Conservation (phyloP, 2,888 invertebrate genomes). For the Nephrotoma guestfalica region DNA sequence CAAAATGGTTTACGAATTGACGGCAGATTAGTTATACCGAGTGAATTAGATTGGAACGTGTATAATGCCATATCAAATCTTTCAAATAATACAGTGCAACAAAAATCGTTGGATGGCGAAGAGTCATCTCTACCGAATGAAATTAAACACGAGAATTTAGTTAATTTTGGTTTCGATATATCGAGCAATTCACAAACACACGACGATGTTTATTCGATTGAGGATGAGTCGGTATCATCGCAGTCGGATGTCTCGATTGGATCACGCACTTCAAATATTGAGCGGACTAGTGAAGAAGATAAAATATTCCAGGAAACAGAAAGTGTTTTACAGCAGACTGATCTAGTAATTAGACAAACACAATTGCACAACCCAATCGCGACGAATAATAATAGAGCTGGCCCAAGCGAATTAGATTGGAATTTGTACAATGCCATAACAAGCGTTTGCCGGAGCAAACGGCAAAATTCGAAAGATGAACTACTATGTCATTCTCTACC, state of each 20-base stretch:
- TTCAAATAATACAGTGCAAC: not conserved
- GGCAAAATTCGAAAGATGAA: not conserved
- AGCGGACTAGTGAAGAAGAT: not conserved
- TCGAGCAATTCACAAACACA: not conserved
- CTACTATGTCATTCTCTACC: not conserved
- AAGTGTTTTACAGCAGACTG: not conserved
- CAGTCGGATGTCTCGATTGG: not conserved
- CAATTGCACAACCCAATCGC: not conserved
- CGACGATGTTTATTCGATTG: not conserved
- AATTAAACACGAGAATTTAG: not conserved
- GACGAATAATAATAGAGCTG: not conserved
- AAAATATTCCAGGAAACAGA: not conserved
- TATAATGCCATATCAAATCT: not conserved
- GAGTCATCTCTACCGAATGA: not conserved
- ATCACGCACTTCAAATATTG: not conserved
- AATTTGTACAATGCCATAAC: not conserved
- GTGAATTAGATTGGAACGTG: not conserved
- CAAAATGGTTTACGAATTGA: not conserved
- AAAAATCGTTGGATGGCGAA: not conserved
- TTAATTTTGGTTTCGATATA: not conserved
- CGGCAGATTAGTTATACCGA: not conserved
- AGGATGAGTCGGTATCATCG: not conserved
- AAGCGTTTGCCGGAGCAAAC: not conserved
- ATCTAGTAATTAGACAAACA: not conserved
- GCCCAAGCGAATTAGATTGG: not conserved